Base-by-base conservation (phyloP, 2,797 vertebrate species). In the Antennarius maculatus region DNA sequence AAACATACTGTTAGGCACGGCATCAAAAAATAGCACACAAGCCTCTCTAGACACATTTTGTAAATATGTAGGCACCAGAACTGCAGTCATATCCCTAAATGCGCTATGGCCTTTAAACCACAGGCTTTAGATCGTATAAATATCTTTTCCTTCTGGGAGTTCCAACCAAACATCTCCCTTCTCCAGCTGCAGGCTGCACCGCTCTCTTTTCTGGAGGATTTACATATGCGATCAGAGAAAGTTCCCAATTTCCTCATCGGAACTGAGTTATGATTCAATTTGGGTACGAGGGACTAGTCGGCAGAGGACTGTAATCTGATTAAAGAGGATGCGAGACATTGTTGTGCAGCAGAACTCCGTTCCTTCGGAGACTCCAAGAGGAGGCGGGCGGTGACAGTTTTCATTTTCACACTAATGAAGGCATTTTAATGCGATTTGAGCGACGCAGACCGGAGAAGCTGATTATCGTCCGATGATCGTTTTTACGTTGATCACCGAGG, bases 371-470 rank as follows among this genome's bases (percentile, higher is more conserved):
- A 51, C 66, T 62, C 49, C 71, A 62, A 67, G 77, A 69, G 2
- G 45, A 28, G 63, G 49, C 41, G 16, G 71, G 64, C 15, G 10
- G 62, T 37, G 27, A 69, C 66, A 61, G 23, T 75, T 78, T 68
- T 52, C 70, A 66, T 77, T 74, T 54, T 10, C 41, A 60, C 74
- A 42, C 59, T 74, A 76, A 84, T 63, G 59, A 74, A 46, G 37
- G 12, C 69, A 45, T 69, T 83, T 71, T 74, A 81, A 81, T 81
- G 74, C 66, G 76, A 76, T 82, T 77, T 69, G 54, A 62, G 61
- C 39, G 28, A 46, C 71, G 23, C 66, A 49, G 56, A 17, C 57
- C 51, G 55, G 2, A 39, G 57, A 27, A 46, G 72, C 59, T 54
- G 58, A 72, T 69, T 70, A 29, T 41, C 27, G 31, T 64, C 55